Conservation (phyloP, 2,888 invertebrate genomes). For the Drosophila neonasuta region DNA sequence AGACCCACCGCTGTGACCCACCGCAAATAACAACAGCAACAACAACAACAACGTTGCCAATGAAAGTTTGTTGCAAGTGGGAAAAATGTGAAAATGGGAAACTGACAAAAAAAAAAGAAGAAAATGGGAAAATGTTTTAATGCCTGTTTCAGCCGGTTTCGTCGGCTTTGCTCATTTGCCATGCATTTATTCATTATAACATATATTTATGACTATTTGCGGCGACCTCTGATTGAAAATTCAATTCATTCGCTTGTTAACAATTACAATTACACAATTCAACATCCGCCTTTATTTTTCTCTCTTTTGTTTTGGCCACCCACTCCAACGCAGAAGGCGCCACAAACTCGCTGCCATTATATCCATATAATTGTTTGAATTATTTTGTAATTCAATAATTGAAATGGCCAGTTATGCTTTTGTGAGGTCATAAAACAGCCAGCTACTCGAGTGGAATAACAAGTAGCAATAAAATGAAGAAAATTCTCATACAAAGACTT, state of each 20-base stretch:
- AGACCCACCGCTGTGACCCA: constrained; percentile 60
- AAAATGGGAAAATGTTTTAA: constrained; percentile 23
- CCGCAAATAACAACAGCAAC: background rate
- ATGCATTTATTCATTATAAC: constrained; percentile 61
- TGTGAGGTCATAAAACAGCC: constrained; percentile 20
- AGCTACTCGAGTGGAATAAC: constrained; percentile 16
- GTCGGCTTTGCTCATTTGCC: constrained; percentile 32
- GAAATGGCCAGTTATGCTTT: constrained; percentile 13
- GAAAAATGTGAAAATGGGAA: constrained; percentile 10
- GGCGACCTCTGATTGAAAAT: constrained; percentile 52
- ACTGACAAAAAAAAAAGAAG: constrained; percentile 1
- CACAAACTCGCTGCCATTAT: constrained; percentile 15
- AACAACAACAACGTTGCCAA: background rate
- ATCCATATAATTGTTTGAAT: background rate
- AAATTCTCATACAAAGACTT: background rate
- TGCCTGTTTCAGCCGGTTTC: constrained; percentile 29
- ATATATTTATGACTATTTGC: constrained; percentile 61
- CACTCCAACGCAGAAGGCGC: constrained; percentile 30
- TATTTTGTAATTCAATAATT: constrained; percentile 13
- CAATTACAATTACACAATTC: constrained; percentile 33
- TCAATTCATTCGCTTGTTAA: constrained; percentile 53
- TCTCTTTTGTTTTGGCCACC: background rate
- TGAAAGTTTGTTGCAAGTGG: constrained; percentile 10
- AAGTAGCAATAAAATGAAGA: background rate
- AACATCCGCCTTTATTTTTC: constrained; percentile 35